Percentiles rank a stretch among this genome's conserved stretches.
phyloP scores from a whole-genome alignment of 2,113 vertebrate species.

The Apodemus sylvaticus region DNA sequence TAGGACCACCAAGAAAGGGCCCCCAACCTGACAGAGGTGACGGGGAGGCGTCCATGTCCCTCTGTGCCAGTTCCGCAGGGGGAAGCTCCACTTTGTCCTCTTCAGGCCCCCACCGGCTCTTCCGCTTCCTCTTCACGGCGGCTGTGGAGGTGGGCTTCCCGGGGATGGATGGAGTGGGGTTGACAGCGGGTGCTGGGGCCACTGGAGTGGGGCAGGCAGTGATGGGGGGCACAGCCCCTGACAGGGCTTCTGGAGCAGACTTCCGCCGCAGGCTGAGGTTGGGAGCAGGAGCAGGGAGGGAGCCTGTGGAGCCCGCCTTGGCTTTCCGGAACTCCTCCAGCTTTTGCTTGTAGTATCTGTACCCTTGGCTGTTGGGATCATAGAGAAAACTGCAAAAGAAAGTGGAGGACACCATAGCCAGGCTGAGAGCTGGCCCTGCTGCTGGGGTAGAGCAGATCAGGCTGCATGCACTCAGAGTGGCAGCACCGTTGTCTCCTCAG shows the following conservation, averaged over 20 bases:
- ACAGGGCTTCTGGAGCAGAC: slow-evolving; percentile 52
- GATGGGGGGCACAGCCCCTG: not conserved
- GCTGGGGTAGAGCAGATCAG: not conserved
- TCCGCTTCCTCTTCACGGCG: slow-evolving; percentile 91
- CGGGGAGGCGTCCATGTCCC: slow-evolving; percentile 79
- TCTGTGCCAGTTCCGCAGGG: slow-evolving; percentile 82
- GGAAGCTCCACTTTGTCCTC: slow-evolving; percentile 94
- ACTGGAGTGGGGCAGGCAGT: slow-evolving; percentile 12
- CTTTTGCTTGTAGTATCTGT: slow-evolving; percentile 92
- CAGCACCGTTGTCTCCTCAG: not conserved
- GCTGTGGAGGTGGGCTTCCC: slow-evolving; percentile 47
- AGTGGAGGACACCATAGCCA: not conserved
- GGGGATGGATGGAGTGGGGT: not conserved
- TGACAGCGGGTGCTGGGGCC: not conserved
- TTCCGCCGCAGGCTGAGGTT: slow-evolving; percentile 72
- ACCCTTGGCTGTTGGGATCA: slow-evolving; percentile 90
- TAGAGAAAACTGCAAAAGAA: slow-evolving; percentile 92
- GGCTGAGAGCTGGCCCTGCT: not conserved
- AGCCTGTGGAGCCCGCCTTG: slow-evolving; percentile 49
- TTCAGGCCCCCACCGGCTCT: slow-evolving; percentile 97
- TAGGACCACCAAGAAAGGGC: not conserved
- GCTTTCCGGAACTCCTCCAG: slow-evolving; percentile 90
- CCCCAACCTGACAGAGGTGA: slow-evolving; percentile 85
- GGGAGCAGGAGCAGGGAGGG: not conserved
- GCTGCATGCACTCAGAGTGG: not conserved